These are phyloP conservation scores for Melieria omissa DNA, from an alignment of 2,888 invertebrate species.

Conservation along the genomic window DNA sequence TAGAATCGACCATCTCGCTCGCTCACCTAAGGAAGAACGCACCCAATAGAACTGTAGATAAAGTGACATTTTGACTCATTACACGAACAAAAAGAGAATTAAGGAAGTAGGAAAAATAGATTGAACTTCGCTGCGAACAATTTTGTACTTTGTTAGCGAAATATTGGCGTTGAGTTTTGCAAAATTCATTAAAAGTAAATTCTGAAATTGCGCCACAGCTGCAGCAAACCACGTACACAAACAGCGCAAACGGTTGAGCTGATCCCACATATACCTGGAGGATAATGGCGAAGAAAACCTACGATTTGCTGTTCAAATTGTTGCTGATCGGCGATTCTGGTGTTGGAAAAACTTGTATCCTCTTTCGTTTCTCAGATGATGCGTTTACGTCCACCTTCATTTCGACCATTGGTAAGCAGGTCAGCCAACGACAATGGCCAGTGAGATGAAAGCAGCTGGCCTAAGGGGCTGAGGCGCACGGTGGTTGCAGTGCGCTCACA, in stretches of 20 bases:
- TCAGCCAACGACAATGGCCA: background rate
- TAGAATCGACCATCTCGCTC: too few relatives aligned
- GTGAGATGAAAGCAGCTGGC: background rate
- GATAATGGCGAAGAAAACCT: constrained; percentile 93
- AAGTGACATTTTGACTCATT: constrained; percentile 32
- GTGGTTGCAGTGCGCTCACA: constrained; percentile 16
- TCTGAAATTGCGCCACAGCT: too few relatives aligned
- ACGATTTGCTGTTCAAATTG: constrained; percentile 92
- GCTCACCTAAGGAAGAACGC: too few relatives aligned
- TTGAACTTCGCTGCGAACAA: constrained; percentile 24
- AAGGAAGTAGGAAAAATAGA: constrained; percentile 21
- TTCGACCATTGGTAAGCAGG: constrained; percentile 88
- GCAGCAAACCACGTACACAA: too few relatives aligned
- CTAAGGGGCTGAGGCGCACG: constrained; percentile 15
- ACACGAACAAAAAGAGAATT: constrained; percentile 24
- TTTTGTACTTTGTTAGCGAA: constrained; percentile 13
- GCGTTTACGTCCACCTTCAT: constrained; percentile 95
- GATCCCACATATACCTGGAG: background rate
- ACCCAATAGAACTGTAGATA: background rate
- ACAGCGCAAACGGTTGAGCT: too few relatives aligned
- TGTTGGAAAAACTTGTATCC: constrained; percentile 93
- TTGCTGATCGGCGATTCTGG: constrained; percentile 93
- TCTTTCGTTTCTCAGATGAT: constrained; percentile 94
- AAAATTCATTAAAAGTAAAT: background rate
- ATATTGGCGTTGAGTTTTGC: constrained; percentile 8